Base-by-base conservation (phyloP, 1,140 invertebrate genomes). In the Ylistrum balloti region DNA sequence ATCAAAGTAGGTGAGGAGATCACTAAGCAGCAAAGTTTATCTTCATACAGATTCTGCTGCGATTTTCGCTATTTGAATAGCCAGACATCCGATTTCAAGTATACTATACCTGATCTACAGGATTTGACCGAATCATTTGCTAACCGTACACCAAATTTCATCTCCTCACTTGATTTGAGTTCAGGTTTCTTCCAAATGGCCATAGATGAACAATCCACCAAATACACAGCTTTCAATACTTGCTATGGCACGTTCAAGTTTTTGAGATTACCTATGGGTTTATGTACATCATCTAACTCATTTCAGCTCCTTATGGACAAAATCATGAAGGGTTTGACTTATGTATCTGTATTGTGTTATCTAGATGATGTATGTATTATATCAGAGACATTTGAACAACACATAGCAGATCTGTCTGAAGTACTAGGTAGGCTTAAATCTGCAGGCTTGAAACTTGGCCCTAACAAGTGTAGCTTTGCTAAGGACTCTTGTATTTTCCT, bases 41-140 rank as follows among this genome's bases (percentile, higher is more conserved):
- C 90, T 17, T 86, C 48, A 88, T 90, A 85, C 35, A 33, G 90
- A 32, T 90, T 90, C 86, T 88, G 86, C 33, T 89, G 87, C 56
- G 85, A 91, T 85, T 13, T 98, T 98, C 35, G 98, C 97, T 9
- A 98, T 98, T 96, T 99, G 98, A 0, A 99, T 86, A 28, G 0
- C 17, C 33, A 85, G 41, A 88, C 90, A 17, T 22, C 85, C 32
- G 11, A 90, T 11, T 90, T 91, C 74, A 41, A 17, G 28, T 91
- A 91, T 48, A 45, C 56, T 45, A 88, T 88, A 41, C 89, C 89
- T 33, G 48, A 90, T 85, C 88, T 90, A 74, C 86, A 90, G 32
- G 86, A 90, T 15, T 33, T 90, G 22, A 90, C 90, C 1, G 90
- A 90, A 33, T 90, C 90, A 35, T 90, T 90, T 74, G 33, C 45